Percentiles rank a stretch among this genome's conserved stretches.
Conservation (phyloP, 1,140 invertebrate genomes). For the Neelides sp. region DNA sequence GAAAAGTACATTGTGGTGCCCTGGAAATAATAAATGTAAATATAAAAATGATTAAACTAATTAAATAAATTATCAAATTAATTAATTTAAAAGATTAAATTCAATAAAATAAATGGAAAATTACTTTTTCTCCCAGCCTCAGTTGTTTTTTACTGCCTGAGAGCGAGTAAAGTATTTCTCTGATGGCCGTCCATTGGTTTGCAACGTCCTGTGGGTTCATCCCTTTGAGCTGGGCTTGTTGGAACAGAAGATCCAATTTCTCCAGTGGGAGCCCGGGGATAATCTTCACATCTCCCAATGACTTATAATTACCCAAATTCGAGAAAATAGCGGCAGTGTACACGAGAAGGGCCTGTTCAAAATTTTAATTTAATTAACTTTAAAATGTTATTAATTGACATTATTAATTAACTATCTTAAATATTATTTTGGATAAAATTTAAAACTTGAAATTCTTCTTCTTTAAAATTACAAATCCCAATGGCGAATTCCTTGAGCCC, state of each 20-base stretch:
- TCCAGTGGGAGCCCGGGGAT: constrained; percentile 65
- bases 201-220: constrained; percentile 33
- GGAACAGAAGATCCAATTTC: constrained; percentile 57
- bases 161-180: constrained; percentile 54
- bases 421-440: neutral
- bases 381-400: constrained; percentile 4
- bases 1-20: constrained; percentile 88
- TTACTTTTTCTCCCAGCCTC: constrained; percentile 58
- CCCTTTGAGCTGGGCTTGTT: constrained; percentile 13
- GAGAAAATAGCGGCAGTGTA: constrained; percentile 70
- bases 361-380: no score
- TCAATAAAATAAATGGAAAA: no score
- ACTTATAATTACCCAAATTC: constrained; percentile 87
- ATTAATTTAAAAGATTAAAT: no score
- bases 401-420: constrained; percentile 3
- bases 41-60: constrained; percentile 8
- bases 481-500: constrained; percentile 53
- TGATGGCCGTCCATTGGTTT: constrained; percentile 47
- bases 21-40: constrained; percentile 34
- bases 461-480: constrained; percentile 47
- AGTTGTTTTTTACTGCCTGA: constrained; percentile 55
- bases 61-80: constrained; percentile 3
- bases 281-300: constrained; percentile 88
- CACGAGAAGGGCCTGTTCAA: constrained; percentile 70
- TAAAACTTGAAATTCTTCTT: constrained; percentile 75